These are phyloP conservation scores for Lithophane leautieri DNA, from an alignment of 2,888 invertebrate species.

Conservation along the genomic window DNA sequence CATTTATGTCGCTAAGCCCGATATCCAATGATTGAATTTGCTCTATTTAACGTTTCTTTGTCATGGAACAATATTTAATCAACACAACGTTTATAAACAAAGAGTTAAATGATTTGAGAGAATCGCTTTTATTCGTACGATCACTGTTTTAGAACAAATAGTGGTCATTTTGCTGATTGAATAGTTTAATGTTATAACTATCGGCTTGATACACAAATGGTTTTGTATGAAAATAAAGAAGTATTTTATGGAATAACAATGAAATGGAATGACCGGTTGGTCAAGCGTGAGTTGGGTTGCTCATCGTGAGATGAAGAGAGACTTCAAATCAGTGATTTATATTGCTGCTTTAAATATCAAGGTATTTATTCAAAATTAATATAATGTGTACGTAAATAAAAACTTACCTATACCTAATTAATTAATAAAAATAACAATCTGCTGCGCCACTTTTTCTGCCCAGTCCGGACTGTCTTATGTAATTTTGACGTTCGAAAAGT, in stretches of 20 bases:
- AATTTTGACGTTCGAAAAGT: too few species aligned
- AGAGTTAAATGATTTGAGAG: conserved; percentile 49
- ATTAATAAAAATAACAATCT: too few species aligned
- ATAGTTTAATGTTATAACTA: conserved; percentile 23
- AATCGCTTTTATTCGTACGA: conserved; percentile 31
- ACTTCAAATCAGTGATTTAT: neutral
- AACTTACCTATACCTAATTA: too few species aligned
- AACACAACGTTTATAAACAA: conserved; percentile 34
- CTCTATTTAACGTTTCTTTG: conserved; percentile 25
- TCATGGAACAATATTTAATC: conserved; percentile 52
- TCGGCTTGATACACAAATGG: neutral
- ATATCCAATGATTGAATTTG: conserved; percentile 69
- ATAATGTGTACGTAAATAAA: too few species aligned
- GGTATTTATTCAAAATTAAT: too few species aligned
- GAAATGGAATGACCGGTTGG: neutral
- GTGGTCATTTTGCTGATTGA: conserved; percentile 22
- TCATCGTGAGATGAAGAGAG: neutral
- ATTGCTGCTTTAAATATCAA: neutral
- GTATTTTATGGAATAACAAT: conserved; percentile 1
- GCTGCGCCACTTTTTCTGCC: too few species aligned
- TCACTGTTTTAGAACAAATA: conserved; percentile 35
- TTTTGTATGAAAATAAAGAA: neutral
- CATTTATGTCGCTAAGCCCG: conserved; percentile 65
- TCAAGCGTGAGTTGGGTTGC: neutral
- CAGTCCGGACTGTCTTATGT: too few species aligned